phyloP scores from a whole-genome alignment of 2,888 invertebrate genomes.

The Timema podura region DNA sequence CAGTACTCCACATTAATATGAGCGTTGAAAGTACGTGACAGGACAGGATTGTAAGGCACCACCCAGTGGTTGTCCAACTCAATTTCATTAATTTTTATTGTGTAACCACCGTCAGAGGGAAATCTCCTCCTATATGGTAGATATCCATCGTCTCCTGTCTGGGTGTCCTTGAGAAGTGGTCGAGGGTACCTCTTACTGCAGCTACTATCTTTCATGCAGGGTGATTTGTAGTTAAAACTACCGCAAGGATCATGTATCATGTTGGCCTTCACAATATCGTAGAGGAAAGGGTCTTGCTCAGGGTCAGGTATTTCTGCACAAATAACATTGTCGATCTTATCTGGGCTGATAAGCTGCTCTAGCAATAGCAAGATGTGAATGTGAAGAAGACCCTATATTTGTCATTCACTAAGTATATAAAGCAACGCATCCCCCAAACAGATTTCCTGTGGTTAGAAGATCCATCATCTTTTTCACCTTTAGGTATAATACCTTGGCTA shows the following conservation, averaged over 20 bases:
- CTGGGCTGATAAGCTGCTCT: slow-evolving; percentile 32
- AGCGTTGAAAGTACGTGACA: slow-evolving; percentile 27
- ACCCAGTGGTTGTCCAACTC: slow-evolving; percentile 32
- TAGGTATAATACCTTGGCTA: slow-evolving; percentile 36
- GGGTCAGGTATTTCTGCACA: slow-evolving; percentile 41
- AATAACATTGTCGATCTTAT: slow-evolving; percentile 39
- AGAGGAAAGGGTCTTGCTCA: slow-evolving; percentile 32
- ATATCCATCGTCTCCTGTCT: slow-evolving; percentile 40
- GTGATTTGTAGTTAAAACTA: slow-evolving; percentile 37
- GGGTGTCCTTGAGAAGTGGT: slow-evolving; percentile 31
- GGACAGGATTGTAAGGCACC: slow-evolving; percentile 30
- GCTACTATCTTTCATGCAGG: slow-evolving; percentile 42
- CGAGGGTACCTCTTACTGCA: slow-evolving; percentile 43
- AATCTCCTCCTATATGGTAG: slow-evolving; percentile 38
- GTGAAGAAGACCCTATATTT: slow-evolving; percentile 40
- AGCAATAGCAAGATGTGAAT: slow-evolving; percentile 37
- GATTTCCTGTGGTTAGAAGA: slow-evolving; percentile 32
- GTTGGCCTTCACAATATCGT: slow-evolving; percentile 23
- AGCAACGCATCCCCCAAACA: slow-evolving; percentile 33
- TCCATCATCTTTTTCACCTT: slow-evolving; percentile 34
- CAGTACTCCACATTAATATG: slow-evolving; percentile 34
- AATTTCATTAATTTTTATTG: background rate
- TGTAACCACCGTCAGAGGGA: background rate
- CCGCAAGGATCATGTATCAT: slow-evolving; percentile 43
- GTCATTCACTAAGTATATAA: slow-evolving; percentile 33